Conservation (phyloP, 2,113 vertebrate species). For the Rhadina sibilatrix region DNA sequence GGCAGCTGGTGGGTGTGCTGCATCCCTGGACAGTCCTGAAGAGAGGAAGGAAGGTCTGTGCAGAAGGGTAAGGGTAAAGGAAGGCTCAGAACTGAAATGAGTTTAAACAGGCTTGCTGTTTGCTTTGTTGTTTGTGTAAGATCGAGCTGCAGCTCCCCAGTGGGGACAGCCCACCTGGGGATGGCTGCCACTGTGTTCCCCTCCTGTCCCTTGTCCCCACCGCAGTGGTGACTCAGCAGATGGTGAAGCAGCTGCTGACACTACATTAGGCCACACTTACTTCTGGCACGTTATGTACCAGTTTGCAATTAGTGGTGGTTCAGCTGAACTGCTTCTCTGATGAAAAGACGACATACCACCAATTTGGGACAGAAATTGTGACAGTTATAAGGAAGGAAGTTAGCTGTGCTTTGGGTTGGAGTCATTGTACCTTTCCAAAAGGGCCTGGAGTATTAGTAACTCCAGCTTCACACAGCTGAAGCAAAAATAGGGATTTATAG, state of each 20-base stretch:
- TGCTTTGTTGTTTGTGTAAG: neutral
- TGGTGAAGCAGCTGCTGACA: constrained; percentile 18
- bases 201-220: neutral
- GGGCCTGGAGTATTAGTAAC: neutral
- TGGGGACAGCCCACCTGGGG: neutral
- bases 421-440: neutral
- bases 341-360: neutral
- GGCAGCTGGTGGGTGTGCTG: neutral
- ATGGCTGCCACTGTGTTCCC: neutral
- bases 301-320: neutral
- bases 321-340: neutral
- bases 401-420: neutral
- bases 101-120: neutral
- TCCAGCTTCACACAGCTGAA: neutral
- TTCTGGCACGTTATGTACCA: neutral
- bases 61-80: neutral
- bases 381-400: neutral
- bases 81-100: neutral
- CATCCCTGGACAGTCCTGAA: neutral
- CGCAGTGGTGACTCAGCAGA: constrained; percentile 32
- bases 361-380: neutral
- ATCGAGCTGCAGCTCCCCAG: neutral
- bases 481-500: neutral
- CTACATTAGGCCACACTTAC: neutral
- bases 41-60: neutral